These are phyloP conservation scores for Drosophila sucinea DNA, from an alignment of 1,140 invertebrate genomes.

Conservation along the genomic window DNA sequence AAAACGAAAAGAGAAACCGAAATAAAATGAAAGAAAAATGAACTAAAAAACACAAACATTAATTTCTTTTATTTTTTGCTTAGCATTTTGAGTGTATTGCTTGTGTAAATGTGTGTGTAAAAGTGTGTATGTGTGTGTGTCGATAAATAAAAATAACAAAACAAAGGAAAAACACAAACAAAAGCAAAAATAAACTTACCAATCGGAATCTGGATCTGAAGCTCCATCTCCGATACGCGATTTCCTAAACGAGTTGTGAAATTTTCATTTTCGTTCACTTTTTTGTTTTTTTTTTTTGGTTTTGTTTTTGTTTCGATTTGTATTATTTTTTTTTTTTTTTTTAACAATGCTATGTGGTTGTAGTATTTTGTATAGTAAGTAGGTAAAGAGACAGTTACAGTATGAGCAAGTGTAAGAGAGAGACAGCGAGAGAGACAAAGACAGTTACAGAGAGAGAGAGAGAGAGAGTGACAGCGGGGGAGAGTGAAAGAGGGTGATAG, in stretches of 20 bases:
- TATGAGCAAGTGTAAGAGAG: conserved; percentile 32
- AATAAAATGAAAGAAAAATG: conserved; percentile 41
- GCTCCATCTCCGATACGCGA: conserved; percentile 81
- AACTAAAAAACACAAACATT: conserved; percentile 46
- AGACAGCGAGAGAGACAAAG: neutral
- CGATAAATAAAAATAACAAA: conserved; percentile 42
- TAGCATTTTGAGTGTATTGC: conserved; percentile 22
- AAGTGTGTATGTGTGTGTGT: conserved; percentile 40
- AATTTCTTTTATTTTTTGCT: conserved; percentile 7
- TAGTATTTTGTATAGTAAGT: conserved; percentile 19
- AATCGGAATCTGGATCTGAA: conserved; percentile 83
- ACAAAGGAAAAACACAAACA: conserved; percentile 51
- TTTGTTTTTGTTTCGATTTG: conserved; percentile 25
- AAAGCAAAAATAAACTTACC: conserved; percentile 74
- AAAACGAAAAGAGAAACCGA: conserved; percentile 62
- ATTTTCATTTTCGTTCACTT: conserved; percentile 47
- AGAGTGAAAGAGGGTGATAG: neutral
- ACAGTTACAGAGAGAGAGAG: conserved; percentile 13
- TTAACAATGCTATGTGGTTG: conserved; percentile 26
- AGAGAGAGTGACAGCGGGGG: neutral
- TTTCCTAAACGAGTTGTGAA: conserved; percentile 80
- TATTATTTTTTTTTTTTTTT: conserved; percentile 38
- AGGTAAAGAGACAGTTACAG: conserved; percentile 34
- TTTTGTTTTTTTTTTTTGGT: conserved; percentile 25
- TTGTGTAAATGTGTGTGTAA: conserved; percentile 16